Evolutionary conservation across 2,797 vertebrate species (phyloP).

Genomic region (Neosilurus hyrtlii): DNA sequence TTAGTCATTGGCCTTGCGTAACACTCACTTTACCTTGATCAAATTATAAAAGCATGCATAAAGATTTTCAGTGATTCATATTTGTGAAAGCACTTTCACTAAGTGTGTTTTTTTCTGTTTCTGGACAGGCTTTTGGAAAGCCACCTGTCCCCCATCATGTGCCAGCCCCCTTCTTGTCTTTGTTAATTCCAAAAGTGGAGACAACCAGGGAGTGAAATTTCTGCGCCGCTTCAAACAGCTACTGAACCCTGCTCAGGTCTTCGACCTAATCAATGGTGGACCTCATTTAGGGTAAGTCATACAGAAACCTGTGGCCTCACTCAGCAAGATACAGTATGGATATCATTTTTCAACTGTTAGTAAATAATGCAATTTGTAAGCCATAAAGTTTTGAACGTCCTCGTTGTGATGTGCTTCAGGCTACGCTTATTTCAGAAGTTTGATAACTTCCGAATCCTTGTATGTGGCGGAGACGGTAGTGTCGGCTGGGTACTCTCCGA

Average conservation of each 20-base stretch:
- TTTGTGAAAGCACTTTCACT: slow-evolving; percentile 22
- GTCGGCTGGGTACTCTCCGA: slow-evolving; percentile 98
- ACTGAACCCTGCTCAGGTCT: slow-evolving; percentile 97
- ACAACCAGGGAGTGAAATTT: slow-evolving; percentile 99
- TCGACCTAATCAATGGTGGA: slow-evolving; percentile 97
- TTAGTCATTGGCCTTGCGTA: slow-evolving; percentile 33
- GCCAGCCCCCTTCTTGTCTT: slow-evolving; percentile 97
- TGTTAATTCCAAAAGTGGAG: slow-evolving; percentile 98
- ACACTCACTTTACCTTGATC: slow-evolving; percentile 25
- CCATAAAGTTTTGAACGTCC: not conserved
- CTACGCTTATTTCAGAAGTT: slow-evolving; percentile 98
- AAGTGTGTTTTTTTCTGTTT: slow-evolving; percentile 42
- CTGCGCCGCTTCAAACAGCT: slow-evolving; percentile 97
- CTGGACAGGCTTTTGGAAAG: slow-evolving; percentile 94
- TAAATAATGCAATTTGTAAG: not conserved
- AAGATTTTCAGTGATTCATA: slow-evolving; percentile 27
- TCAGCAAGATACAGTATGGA: not conserved
- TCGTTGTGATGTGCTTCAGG: slow-evolving; percentile 62
- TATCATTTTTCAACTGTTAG: not conserved
- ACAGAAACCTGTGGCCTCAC: not conserved
- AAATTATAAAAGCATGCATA: slow-evolving; percentile 10
- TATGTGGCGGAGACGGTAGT: slow-evolving; percentile 95
- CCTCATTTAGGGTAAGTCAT: slow-evolving; percentile 91
- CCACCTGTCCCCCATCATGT: slow-evolving; percentile 93
- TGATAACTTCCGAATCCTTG: slow-evolving; percentile 97